Evolutionary conservation across 1,140 invertebrate genomes (phyloP), one percentile per base, ranked within the genome.

Genomic region (Pseudomyrmex pallidus): DNA sequence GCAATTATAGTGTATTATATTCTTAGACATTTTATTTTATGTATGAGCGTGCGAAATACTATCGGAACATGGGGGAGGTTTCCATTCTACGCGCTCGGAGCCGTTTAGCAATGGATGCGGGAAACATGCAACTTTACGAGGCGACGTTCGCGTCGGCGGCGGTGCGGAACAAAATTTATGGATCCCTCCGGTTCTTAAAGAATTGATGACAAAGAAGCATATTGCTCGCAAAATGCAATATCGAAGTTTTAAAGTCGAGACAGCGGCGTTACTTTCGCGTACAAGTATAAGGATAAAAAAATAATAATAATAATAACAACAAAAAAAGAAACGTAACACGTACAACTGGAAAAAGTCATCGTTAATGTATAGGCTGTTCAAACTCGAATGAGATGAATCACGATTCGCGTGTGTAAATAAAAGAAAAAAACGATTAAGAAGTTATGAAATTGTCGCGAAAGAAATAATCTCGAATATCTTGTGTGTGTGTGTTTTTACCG

Each of bases 191-290:
- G 70, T 82, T 74, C 78, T 82, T 82, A 63, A 82, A 82, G 78
- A 74, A 82, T 82, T 82, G 72, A 82, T 44, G 78, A 74, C 76
- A 80, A 80, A 70, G 76, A 80, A 72, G 54, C 76, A 80, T 80
- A 80, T 80, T 72, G 66, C 66, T 59, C 35, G 52, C 76, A 72
- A 80, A 80, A 80, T 59, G 76, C 76, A 80, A 80, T 80, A 80
- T 80, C 76, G 54, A 70, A 80, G 66, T 80, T 80, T 80, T 52
- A 59, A 80, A 80, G 46, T 10, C 22, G 15, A 72, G 76, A 72
- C 52, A 25, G 17, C 25, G 57, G 48, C 50, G 50, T 70, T 70
- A 57, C 44, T 20, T 59, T 12, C 12, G 1, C 15, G 64, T 10
- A 20, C 9, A 68, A 77, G 13, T 44, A 35, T 5, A 66, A 50